These are phyloP conservation scores for Festucalex cinctus DNA, from an alignment of 2,113 vertebrate genomes.

Conservation along the genomic window DNA sequence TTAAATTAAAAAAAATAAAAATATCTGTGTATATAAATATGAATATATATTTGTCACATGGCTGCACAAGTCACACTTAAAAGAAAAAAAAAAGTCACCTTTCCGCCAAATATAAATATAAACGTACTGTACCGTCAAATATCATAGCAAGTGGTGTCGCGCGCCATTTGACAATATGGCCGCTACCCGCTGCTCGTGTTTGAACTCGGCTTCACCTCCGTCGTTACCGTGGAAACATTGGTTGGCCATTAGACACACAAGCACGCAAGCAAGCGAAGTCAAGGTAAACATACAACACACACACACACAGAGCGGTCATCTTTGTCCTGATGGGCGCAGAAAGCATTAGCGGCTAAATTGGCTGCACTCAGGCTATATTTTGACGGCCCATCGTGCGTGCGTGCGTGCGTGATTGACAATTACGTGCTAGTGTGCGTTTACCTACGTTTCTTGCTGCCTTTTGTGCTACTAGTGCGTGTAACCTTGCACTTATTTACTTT, in stretches of 20 bases:
- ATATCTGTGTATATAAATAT: no score
- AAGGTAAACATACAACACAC: constrained; percentile 49
- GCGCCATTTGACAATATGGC: constrained; percentile 31
- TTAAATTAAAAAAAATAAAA: no score
- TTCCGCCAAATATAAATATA: no score
- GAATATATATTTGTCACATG: no score
- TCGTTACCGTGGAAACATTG: constrained; percentile 68
- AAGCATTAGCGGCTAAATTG: constrained; percentile 69
- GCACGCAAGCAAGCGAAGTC: constrained; percentile 34
- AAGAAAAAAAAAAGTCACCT: no score
- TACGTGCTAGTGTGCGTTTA: constrained; percentile 27
- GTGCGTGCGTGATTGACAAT: constrained; percentile 56
- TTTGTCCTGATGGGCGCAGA: constrained; percentile 60
- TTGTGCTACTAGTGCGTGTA: constrained; percentile 25
- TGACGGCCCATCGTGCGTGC: constrained; percentile 42
- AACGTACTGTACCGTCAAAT: neutral
- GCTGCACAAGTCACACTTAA: no score
- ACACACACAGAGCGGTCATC: constrained; percentile 49
- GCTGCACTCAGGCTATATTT: constrained; percentile 60
- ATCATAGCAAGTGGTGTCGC: neutral
- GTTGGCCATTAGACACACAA: constrained; percentile 65
- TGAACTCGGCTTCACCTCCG: constrained; percentile 59
- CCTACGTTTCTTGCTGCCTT: constrained; percentile 25
- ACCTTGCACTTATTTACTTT: constrained; percentile 22
- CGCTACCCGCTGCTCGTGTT: constrained; percentile 45